Evolutionary conservation across 2,113 vertebrate genomes (phyloP), one percentile per base, ranked within the genome.

Genomic region (Clarias batrachus): DNA sequence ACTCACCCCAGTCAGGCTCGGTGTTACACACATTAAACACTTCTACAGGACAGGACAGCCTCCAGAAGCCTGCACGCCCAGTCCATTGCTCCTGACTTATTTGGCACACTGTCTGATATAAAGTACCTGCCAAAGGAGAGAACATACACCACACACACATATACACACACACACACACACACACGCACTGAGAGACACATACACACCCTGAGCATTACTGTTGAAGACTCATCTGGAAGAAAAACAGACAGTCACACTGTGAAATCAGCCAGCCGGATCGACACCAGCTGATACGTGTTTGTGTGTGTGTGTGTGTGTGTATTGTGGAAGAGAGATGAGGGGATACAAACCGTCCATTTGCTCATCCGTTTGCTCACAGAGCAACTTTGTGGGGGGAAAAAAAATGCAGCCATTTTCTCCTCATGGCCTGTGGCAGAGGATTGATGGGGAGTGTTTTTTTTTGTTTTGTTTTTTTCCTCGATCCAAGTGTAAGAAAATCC

Each of bases 171-270:
- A 21, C 17, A 66, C 48, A 85, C 84, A 57, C 62, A 63, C 23
- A 70, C 63, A 59, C 76, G 62, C 52, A 59, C 56, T 54, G 41
- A 33, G 19, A 87, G 81, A 87, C 41, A 87, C 19, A 52, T 33
- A 70, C 41, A 82, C 86, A 89, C 83, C 74, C 71, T 87, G 73
- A 73, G 88, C 57, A 83, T 87, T 52, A 77, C 86, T 85, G 80
- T 73, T 89, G 81, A 89, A 87, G 83, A 83, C 83, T 89, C 83
- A 89, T 89, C 88, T 89, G 88, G 83, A 85, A 87, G 88, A 87
- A 85, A 87, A 89, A 89, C 86, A 85, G 86, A 85, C 86, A 87
- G 79, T 85, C 88, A 79, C 79, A 79, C 88, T 89, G 86, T 82
- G 88, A 85, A 85, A 83, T 66, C 83, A 89, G 86, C 80, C 86